Percentiles rank a stretch among this genome's conserved stretches.
These are phyloP conservation scores for Apotomis capreana DNA, from an alignment of 2,888 invertebrate species.

Conservation along the genomic window DNA sequence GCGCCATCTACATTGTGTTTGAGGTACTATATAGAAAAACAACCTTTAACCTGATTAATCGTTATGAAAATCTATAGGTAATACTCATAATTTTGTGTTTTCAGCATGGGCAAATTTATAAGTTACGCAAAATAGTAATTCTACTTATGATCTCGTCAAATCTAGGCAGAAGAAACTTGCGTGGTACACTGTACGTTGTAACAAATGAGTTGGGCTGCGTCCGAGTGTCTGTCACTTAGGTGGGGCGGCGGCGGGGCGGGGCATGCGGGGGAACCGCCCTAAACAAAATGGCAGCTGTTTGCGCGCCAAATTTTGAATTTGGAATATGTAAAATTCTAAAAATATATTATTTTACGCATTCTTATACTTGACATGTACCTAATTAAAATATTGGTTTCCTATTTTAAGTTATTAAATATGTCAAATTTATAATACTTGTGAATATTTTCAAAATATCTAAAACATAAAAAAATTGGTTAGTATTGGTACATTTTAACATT, in stretches of 20 bases:
- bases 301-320: slow-evolving; percentile 84
- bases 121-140: slow-evolving; percentile 23
- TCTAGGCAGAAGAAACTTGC: slow-evolving; percentile 58
- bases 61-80: slow-evolving; percentile 6
- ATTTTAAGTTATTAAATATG: no score
- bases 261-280: slow-evolving; percentile 80
- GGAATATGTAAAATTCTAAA: slow-evolving; percentile 46
- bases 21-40: slow-evolving; percentile 8
- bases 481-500: no score
- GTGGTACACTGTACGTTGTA: slow-evolving; percentile 73
- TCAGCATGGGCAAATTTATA: background rate
- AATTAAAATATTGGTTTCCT: no score
- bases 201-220: slow-evolving; percentile 82
- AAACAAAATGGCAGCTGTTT: slow-evolving; percentile 84
- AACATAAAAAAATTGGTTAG: no score
- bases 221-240: slow-evolving; percentile 76
- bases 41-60: background rate
- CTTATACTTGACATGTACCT: background rate
- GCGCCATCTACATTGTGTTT: slow-evolving; percentile 14
- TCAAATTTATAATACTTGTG: no score
- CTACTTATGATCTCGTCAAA: slow-evolving; percentile 30
- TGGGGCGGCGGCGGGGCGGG: slow-evolving; percentile 80
- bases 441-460: no score
- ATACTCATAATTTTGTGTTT: background rate
- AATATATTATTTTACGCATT: background rate